Conservation (phyloP, 2,797 vertebrate genomes). For the Cetoscarus ocellatus region DNA sequence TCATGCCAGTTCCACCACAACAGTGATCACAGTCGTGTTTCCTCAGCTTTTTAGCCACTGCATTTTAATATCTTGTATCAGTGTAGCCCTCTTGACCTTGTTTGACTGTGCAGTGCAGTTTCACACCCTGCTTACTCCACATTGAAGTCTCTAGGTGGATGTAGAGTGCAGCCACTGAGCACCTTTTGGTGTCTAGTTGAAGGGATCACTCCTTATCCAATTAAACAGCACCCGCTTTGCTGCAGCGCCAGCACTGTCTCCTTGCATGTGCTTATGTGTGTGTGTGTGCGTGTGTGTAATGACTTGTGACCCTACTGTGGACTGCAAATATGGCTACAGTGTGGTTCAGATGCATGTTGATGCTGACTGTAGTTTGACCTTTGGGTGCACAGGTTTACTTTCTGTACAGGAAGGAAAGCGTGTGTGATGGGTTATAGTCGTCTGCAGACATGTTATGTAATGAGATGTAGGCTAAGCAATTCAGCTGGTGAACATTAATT, state of each 20-base stretch:
- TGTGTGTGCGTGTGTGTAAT: slow-evolving; percentile 41
- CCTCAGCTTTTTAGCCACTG: slow-evolving; percentile 9
- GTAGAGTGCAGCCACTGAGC: slow-evolving; percentile 58
- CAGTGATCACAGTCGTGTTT: slow-evolving; percentile 15
- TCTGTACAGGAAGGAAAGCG: neutral
- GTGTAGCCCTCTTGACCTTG: slow-evolving; percentile 35
- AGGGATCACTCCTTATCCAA: slow-evolving; percentile 81
- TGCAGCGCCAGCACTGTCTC: slow-evolving; percentile 56
- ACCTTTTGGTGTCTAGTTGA: slow-evolving; percentile 78
- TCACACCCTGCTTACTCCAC: slow-evolving; percentile 5
- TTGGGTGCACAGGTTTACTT: no score
- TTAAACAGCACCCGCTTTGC: slow-evolving; percentile 74
- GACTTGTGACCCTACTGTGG: slow-evolving; percentile 37
- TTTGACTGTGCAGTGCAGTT: slow-evolving; percentile 25
- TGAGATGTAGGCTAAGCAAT: slow-evolving; percentile 32
- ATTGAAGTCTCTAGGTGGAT: slow-evolving; percentile 44
- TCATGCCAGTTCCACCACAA: slow-evolving; percentile 4
- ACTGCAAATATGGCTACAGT: slow-evolving; percentile 4
- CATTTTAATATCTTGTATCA: slow-evolving; percentile 12
- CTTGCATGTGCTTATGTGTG: slow-evolving; percentile 20
- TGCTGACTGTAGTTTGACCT: no score
- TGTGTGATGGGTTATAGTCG: slow-evolving; percentile 9
- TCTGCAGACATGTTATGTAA: slow-evolving; percentile 43
- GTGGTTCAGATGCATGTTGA: no score
- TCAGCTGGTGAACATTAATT: neutral